A percentile compares a stretch with the other conserved stretches of the same genome.
phyloP scores from a whole-genome alignment of 2,888 invertebrate species.

The Cantharis lateralis region DNA sequence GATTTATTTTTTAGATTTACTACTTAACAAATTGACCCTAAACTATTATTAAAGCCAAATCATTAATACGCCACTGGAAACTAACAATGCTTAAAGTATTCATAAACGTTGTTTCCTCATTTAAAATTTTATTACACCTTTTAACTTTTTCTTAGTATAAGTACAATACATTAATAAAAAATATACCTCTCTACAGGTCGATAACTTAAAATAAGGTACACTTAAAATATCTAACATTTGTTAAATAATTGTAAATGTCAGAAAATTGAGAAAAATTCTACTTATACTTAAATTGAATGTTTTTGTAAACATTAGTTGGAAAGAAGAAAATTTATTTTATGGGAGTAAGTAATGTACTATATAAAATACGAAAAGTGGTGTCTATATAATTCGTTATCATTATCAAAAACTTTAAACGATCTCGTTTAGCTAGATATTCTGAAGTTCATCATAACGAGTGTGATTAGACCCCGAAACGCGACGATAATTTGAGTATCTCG shows the following conservation, averaged over 20 bases:
- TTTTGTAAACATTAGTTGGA: background rate
- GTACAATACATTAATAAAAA: background rate
- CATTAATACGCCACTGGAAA: background rate
- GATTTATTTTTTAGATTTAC: background rate
- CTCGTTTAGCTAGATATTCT: slow-evolving; percentile 44
- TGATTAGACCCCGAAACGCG: slow-evolving; percentile 44
- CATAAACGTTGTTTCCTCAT: background rate
- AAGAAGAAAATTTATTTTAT: background rate
- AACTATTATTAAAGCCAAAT: background rate
- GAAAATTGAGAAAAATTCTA: no score
- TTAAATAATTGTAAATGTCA: no score
- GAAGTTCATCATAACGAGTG: slow-evolving; percentile 50
- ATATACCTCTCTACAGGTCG: background rate
- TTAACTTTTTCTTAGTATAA: background rate
- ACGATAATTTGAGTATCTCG: slow-evolving; percentile 48
- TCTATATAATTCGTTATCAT: slow-evolving; percentile 40
- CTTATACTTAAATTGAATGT: no score
- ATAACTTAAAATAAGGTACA: no score
- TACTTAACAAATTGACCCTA: background rate
- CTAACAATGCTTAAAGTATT: background rate
- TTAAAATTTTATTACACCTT: background rate
- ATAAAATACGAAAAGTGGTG: slow-evolving; percentile 2
- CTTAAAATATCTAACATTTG: no score
- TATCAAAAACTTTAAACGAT: slow-evolving; percentile 46
- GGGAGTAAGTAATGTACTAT: background rate